Base-by-base conservation (phyloP, 2,113 vertebrate genomes). In the Rhadina sibilatrix region DNA sequence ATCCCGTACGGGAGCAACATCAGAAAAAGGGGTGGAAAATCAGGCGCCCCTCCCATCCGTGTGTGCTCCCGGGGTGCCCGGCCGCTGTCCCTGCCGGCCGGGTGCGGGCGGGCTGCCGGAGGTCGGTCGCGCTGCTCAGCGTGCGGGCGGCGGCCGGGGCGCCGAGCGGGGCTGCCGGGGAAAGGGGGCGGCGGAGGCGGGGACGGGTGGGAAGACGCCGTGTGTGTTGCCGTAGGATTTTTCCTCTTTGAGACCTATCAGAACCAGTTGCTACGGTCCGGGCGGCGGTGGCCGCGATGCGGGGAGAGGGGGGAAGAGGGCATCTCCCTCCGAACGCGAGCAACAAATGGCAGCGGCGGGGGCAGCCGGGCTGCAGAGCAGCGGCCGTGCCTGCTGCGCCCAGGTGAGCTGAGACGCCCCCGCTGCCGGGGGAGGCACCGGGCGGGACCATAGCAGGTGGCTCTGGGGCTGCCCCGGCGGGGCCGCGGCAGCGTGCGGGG, bases 321-420 rank as follows among this genome's bases (percentile, higher is more conserved):
- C 72, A 63, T 72, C 57, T 92, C 64, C 46, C 37, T 68, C 60
- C 4, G 27, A 83, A 57, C 4, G 68, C 75, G 31, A 81, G 93
- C 93, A 92, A 89, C 93, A 94, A 86, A 83, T 93, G 83, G 92
- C 77, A 91, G 82, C 70, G 60, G 63, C 50, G 75, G 90, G 81
- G 78, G 93, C 56, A 54, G 81, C 40, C 63, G 63, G 68, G 79
- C 65, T 65, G 87, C 80, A 18, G 75, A 77, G 87, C 87, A 80
- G 87, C 37, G 33, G 88, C 81, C 16, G 77, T n/a, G 66, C 74
- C n/a, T 10, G 79, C 88, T 53, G 79, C 46, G 74, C 86, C 89
- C 94, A 91, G 96, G 95, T 94, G 96, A 95, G 90, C 63, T 18
- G 77, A 59, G 44, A 63, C 52, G 24, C 16, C 57, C 59, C n/a